A percentile compares a stretch with the other conserved stretches of the same genome.
Evolutionary conservation across 2,113 vertebrate species (phyloP).

Genomic region (Picathartes gymnocephalus): DNA sequence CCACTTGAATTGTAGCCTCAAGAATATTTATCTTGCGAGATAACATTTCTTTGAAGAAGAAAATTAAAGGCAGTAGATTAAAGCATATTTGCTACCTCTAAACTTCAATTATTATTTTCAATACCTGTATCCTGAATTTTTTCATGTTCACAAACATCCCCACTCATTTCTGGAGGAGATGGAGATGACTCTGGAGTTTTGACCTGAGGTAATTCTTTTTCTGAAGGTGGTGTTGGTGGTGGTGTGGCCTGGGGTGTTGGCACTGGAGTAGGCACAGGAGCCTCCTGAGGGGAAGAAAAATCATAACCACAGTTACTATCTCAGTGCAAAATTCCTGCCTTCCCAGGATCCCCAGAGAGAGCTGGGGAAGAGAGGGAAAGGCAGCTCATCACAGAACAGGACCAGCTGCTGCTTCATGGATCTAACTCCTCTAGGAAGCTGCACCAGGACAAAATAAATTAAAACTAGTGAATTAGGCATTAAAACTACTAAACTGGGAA

Average conservation of each 20-base stretch:
- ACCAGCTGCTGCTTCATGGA: not conserved
- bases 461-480: not conserved
- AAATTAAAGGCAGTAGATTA: conserved; percentile 49
- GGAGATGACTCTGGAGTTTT: conserved; percentile 78
- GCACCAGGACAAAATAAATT: not conserved
- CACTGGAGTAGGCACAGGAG: conserved; percentile 66
- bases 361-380: not conserved
- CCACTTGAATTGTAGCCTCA: conserved; percentile 26
- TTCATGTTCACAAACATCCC: not conserved
- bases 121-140: conserved; percentile 65
- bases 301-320: not conserved
- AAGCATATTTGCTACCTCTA: conserved; percentile 38
- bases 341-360: not conserved
- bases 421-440: not conserved
- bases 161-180: conserved; percentile 58
- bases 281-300: conserved; percentile 51
- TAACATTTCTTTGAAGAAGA: not conserved
- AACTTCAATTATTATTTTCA: conserved; percentile 1
- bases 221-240: conserved; percentile 60
- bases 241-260: conserved; percentile 80
- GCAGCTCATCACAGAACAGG: not conserved
- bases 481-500: not conserved
- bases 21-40: conserved; percentile 24
- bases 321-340: not conserved
- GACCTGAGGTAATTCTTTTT: conserved; percentile 44